These are phyloP conservation scores for Cuculus canorus DNA, from an alignment of 2,797 vertebrate genomes.

Conservation along the genomic window DNA sequence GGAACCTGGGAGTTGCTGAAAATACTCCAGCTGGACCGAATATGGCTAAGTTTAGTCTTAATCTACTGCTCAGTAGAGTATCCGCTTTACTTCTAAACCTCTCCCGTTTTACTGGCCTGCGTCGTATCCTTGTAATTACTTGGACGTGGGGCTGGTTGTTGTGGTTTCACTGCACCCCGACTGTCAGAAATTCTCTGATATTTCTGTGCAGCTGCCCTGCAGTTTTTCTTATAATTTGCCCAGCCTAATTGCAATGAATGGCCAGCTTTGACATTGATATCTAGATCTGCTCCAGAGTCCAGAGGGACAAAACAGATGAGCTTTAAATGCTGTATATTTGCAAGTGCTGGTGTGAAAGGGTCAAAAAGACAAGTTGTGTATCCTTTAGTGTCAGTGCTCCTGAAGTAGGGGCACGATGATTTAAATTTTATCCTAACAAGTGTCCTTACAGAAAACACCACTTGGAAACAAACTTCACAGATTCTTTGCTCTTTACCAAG, in stretches of 20 bases:
- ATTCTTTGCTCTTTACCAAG: conserved; percentile 40
- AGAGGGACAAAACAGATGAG: not conserved
- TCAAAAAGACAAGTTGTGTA: not conserved
- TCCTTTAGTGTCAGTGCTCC: not conserved
- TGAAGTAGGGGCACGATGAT: not conserved
- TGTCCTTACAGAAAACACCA: conserved; percentile 48
- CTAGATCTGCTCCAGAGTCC: not conserved
- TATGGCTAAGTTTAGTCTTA: not conserved
- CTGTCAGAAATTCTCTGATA: not conserved
- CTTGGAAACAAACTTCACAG: conserved; percentile 52
- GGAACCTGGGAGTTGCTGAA: not conserved
- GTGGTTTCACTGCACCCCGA: not conserved
- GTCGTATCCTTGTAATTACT: not conserved
- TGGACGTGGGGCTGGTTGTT: not conserved
- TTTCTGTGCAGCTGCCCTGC: not conserved
- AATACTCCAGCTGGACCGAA: not conserved
- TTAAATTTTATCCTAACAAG: conserved; percentile 47
- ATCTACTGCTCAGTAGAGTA: not conserved
- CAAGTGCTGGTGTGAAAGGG: not conserved
- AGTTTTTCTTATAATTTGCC: not conserved
- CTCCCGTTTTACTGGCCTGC: not conserved
- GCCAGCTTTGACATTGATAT: not conserved
- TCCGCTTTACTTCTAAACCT: not conserved
- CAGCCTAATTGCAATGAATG: not conserved
- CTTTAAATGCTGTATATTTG: not conserved